Base-by-base conservation (phyloP, 2,113 vertebrate genomes). In the Rhinolophus ferrumequinum region DNA sequence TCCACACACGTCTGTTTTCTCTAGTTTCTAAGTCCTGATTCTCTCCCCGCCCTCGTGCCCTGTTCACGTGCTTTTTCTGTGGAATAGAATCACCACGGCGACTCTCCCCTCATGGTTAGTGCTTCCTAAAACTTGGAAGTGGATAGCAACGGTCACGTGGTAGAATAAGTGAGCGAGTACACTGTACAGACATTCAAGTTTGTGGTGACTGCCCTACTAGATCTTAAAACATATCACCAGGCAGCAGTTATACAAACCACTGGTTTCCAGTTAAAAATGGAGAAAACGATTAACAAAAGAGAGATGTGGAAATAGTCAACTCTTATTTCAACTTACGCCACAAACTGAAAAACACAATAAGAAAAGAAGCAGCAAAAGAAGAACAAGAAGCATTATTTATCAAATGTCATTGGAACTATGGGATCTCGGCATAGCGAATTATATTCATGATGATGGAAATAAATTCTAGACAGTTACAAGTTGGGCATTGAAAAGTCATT, bases 101-200 rank as follows among this genome's bases (percentile, higher is more conserved):
- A 44, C 4, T 1, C 70, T 0, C 2, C 10, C 73, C 54, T 13
- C 1, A 8, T 8, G 0, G n/a, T 18, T 28, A 18, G 30, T 19
- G 19, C 28, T 35, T 44, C 44, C 1, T 18, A 41, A 44, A 64
- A 9, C 35, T 22, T 38, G 13, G 44, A 50, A 33, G 19, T 14
- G 7, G 54, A 33, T 7, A 16, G 13, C 7, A 3, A 35, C 47
- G 47, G 58, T 60, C 58, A 60, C 22, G 22, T 60, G 58, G 58
- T 50, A 50, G 47, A 50, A 50, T 50, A 50, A 50, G 47, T 50
- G 47, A 50, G 47, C 47, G 4, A 50, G 47, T 50, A 50, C 47
- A 12, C 47, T 50, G 47, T 50, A 50, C 12, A 50, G 12, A 11
- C 12, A 12, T 13, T 50, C 11, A 50, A 50, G 2, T 83, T 67